A percentile compares a stretch with the other conserved stretches of the same genome.
Conservation (phyloP, 2,888 invertebrate species). For the Pandemis cinnamomeana region DNA sequence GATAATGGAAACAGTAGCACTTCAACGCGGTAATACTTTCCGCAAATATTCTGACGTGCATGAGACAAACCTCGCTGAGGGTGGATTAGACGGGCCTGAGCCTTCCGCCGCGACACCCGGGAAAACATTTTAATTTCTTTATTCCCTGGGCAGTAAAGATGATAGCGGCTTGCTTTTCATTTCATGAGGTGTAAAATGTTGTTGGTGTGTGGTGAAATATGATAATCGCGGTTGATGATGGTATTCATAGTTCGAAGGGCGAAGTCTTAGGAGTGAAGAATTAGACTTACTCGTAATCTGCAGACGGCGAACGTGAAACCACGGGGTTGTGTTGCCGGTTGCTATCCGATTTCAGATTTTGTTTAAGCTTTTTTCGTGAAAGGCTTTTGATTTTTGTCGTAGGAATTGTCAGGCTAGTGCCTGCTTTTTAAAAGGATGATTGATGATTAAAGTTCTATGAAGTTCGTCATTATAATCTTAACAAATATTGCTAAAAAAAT, state of each 20-base stretch:
- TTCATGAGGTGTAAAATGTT: constrained; percentile 3
- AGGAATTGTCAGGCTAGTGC: too few species aligned
- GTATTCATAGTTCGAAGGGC: constrained; percentile 76
- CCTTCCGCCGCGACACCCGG: constrained; percentile 62
- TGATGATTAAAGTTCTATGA: too few species aligned
- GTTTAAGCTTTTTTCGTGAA: background rate
- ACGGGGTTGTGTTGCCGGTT: background rate
- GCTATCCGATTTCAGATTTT: constrained; percentile 4
- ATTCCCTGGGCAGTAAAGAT: constrained; percentile 33
- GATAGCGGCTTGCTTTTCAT: constrained; percentile 24
- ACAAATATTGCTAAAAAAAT: too few species aligned
- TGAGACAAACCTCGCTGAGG: constrained; percentile 70
- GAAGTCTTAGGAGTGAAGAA: constrained; percentile 70
- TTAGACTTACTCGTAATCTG: constrained; percentile 61
- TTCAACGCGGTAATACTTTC: constrained; percentile 69
- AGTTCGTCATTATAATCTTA: too few species aligned
- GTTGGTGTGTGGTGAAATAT: constrained; percentile 69
- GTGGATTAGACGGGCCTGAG: constrained; percentile 65
- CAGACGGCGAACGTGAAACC: constrained; percentile 36
- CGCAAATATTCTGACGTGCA: constrained; percentile 73
- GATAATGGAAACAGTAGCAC: constrained; percentile 51
- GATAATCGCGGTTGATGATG: constrained; percentile 80
- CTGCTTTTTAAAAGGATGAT: background rate
- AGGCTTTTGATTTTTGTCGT: background rate
- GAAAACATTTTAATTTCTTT: constrained; percentile 40